These are phyloP conservation scores for Euproctis similis DNA, from an alignment of 2,888 invertebrate species.

Conservation along the genomic window DNA sequence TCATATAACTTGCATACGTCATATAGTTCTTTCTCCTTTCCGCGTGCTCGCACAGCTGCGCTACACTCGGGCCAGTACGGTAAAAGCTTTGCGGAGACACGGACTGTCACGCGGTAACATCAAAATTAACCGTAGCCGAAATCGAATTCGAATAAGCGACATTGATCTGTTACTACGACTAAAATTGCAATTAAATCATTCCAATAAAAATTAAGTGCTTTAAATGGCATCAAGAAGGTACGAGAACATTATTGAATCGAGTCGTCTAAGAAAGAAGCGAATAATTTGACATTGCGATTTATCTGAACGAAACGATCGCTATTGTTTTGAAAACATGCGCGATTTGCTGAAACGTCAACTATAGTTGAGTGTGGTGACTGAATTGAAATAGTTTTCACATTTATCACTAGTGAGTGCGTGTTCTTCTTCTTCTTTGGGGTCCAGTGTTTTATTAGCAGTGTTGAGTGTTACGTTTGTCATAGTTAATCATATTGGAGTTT, in stretches of 20 bases:
- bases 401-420: constrained; percentile 47
- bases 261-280: constrained; percentile 17
- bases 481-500: constrained; percentile 36
- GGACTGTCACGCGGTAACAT: constrained; percentile 45
- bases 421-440: too few species aligned
- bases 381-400: too few species aligned
- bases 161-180: constrained; percentile 36
- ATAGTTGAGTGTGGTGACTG: constrained; percentile 51
- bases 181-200: constrained; percentile 27
- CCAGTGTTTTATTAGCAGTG: constrained; percentile 55
- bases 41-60: constrained; percentile 58
- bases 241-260: constrained; percentile 14
- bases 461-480: constrained; percentile 37
- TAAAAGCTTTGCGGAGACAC: constrained; percentile 50
- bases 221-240: constrained; percentile 19
- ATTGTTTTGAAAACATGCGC: constrained; percentile 66
- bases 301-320: constrained; percentile 33
- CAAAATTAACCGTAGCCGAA: constrained; percentile 42
- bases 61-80: constrained; percentile 65
- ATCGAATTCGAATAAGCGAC: constrained; percentile 48
- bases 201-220: constrained; percentile 21
- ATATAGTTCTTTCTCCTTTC: constrained; percentile 69
- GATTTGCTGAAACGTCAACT: constrained; percentile 44
- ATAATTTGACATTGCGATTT: constrained; percentile 30
- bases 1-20: constrained; percentile 40